Evolutionary conservation across 2,113 vertebrate species (phyloP).

Genomic region (Leptosomus discolor): DNA sequence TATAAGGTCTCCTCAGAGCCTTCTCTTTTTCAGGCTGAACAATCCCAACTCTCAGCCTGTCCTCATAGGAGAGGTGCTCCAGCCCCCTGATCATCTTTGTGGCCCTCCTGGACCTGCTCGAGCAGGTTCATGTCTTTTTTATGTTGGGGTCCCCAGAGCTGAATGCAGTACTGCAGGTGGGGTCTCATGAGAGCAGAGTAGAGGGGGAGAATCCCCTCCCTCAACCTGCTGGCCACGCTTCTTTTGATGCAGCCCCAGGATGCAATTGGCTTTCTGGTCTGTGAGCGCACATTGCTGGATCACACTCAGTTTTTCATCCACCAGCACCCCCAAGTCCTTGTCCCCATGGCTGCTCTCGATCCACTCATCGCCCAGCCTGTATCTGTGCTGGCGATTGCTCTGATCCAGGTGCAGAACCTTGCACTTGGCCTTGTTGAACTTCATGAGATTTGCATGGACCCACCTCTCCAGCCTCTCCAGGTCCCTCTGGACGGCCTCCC

Average conservation of each 20-base stretch:
- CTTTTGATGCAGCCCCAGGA: background rate
- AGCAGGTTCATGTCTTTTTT: background rate
- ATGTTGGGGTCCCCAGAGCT: background rate
- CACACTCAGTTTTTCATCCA: background rate
- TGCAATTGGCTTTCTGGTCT: background rate
- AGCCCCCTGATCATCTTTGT: background rate
- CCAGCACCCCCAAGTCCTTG: background rate
- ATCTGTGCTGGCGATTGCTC: background rate
- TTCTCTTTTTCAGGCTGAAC: background rate
- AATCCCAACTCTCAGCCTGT: background rate
- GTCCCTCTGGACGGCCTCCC: background rate
- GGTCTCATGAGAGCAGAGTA: background rate
- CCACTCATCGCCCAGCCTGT: background rate
- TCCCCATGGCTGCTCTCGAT: background rate
- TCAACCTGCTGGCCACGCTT: background rate
- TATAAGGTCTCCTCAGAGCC: background rate
- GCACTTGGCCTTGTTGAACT: background rate
- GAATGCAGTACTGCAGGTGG: background rate
- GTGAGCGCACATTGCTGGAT: background rate
- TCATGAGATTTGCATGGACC: background rate
- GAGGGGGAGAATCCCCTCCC: background rate
- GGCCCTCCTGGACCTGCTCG: background rate
- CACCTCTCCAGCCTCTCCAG: background rate
- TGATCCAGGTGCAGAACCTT: background rate
- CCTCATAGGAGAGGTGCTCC: background rate